Evolutionary conservation across 37 sponge, comb jelly and placozoan species (phyloP).

Genomic region (Chondrilla cf. caribensis): DNA sequence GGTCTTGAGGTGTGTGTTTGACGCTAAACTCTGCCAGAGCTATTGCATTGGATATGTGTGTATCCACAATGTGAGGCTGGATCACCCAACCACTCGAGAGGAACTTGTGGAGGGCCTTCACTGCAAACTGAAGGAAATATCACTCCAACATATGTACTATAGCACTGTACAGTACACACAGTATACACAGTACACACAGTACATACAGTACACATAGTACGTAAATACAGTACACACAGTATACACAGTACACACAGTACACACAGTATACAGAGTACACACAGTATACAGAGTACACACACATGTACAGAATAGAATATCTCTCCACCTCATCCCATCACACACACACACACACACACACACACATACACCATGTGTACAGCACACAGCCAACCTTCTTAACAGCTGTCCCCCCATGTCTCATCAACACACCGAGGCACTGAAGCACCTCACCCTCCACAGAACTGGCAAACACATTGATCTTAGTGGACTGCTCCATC

Average conservation of each 20-base stretch:
- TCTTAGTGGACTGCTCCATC: not conserved
- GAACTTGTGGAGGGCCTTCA: not conserved
- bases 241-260: too few species aligned
- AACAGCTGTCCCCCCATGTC: not conserved
- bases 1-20: too few species aligned
- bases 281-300: not conserved
- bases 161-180: not conserved
- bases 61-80: not conserved
- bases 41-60: not conserved
- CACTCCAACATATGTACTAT: not conserved
- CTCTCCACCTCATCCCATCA: not conserved
- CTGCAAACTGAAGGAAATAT: slow-evolving; percentile 5
- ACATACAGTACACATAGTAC: too few species aligned
- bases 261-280: not conserved
- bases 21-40: not conserved
- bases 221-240: too few species aligned
- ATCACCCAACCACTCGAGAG: not conserved
- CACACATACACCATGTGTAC: not conserved
- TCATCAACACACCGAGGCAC: not conserved
- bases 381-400: not conserved
- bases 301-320: too few species aligned
- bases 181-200: too few species aligned
- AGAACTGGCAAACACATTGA: not conserved
- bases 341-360: slow-evolving; percentile 17
- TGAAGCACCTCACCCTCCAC: not conserved